A percentile compares a stretch with the other conserved stretches of the same genome.
These are phyloP conservation scores for Carcina quercana DNA, from an alignment of 2,888 invertebrate species.

Conservation along the genomic window DNA sequence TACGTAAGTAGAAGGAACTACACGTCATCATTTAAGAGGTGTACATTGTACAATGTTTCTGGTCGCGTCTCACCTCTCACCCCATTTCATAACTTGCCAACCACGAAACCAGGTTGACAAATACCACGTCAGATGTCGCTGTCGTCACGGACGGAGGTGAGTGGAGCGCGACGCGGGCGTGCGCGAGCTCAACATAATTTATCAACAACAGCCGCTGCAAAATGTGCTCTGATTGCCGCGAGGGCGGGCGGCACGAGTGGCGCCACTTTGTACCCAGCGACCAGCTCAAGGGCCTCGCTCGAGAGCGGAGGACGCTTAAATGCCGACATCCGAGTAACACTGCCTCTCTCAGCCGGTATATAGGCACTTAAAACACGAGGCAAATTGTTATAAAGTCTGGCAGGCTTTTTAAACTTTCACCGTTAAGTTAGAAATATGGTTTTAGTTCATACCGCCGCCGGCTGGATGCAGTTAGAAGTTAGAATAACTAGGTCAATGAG, in stretches of 20 bases:
- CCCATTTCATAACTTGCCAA: no score
- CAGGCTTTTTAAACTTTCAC: not conserved
- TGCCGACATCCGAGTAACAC: conserved; percentile 16
- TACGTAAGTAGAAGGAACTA: no score
- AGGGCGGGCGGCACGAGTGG: conserved; percentile 5
- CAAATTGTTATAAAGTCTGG: not conserved
- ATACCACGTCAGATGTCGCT: no score
- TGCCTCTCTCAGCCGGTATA: conserved; percentile 3
- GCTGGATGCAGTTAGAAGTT: conserved; percentile 2
- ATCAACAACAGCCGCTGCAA: conserved; percentile 20
- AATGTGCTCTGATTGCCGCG: conserved; percentile 13
- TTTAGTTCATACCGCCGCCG: not conserved
- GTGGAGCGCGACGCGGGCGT: no score
- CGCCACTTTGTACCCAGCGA: conserved; percentile 9
- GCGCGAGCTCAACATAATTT: conserved; percentile 18
- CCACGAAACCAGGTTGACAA: no score
- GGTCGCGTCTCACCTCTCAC: no score
- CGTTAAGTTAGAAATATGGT: not conserved
- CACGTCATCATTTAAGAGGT: no score
- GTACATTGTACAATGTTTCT: no score
- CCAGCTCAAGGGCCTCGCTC: conserved; percentile 1
- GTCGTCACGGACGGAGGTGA: no score
- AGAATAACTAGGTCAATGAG: conserved; percentile 3
- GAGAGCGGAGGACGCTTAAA: conserved; percentile 15
- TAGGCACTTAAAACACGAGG: conserved; percentile 1